Base-by-base conservation (phyloP, 2,888 invertebrate species). In the Caradrina clavipalpis region DNA sequence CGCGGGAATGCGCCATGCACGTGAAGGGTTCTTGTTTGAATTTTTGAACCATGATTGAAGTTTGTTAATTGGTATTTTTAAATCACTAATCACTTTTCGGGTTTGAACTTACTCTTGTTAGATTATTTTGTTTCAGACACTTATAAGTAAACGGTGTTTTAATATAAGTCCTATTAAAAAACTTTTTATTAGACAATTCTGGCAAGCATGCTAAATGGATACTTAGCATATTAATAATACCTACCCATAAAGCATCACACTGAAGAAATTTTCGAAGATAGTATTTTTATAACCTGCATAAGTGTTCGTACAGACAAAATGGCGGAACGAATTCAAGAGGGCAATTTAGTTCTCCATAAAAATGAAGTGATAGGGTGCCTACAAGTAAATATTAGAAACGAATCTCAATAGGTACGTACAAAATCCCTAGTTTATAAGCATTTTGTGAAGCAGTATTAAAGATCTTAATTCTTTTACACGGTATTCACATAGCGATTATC, bases 1-100 rank as follows among this genome's bases (percentile, higher is more conserved):
- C 82, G 93, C 88, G 88, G 88, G 89, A 90, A 90, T 88, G 90
- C 80, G 80, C 79, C 77, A 84, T 79, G 82, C 86, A 83, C 83
- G 85, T 61, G 66, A 70, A 64, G 86, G 80, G 80, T 83, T 78
- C 64, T 81, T 84, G 75, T 86, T 86, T 79, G 76, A 82, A 82
- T 81, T 82, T 82, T 69, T 73, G 78, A 69, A 60, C 56, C 35
- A 22, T 70, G 72, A 82, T 83, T 81, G 70, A 76, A 74, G 56
- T 64, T 72, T 56, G 17, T 76, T 72, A 64, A 78, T 80, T 80
- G 70, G 45, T 66, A 59, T 78, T 83, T 64, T 60, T 71, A 67
- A 22, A 13, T 26, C 7, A 31, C 13, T 2, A 11, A 55, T 21
- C 39, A 39, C 0, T 51, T 65, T 22, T 2, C 2, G 17, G 26